Percentiles rank a stretch among this genome's conserved stretches.
phyloP scores from a whole-genome alignment of 2,797 vertebrate species.

The Enteromius fasciolatus region DNA sequence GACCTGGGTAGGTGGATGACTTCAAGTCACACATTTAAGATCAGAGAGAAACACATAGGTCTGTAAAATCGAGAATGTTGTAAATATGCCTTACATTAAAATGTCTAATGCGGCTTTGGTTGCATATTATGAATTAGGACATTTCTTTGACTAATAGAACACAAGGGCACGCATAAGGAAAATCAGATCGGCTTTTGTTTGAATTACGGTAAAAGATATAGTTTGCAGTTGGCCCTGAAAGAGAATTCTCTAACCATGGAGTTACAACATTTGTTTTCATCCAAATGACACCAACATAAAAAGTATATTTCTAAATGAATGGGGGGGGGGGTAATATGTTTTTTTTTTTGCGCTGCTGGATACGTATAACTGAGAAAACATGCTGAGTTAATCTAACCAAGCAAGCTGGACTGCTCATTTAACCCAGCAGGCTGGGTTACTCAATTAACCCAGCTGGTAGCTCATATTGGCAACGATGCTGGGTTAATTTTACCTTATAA shows the following conservation, averaged over 20 bases:
- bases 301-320: neutral
- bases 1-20: constrained; percentile 31
- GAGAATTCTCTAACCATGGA: neutral
- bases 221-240: neutral
- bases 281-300: neutral
- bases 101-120: neutral
- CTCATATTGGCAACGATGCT: neutral
- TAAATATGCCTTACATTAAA: constrained; percentile 19
- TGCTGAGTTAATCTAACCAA: neutral
- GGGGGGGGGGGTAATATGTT: too few relatives aligned
- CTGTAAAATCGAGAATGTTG: constrained; percentile 19
- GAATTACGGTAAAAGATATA: neutral
- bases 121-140: neutral
- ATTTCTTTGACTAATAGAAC: neutral
- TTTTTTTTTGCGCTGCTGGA: neutral
- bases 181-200: neutral
- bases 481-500: neutral
- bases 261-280: neutral
- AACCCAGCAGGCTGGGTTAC: constrained; percentile 1
- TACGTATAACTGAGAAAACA: neutral
- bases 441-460: neutral
- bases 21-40: constrained; percentile 26
- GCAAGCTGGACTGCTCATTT: neutral
- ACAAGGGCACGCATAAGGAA: neutral
- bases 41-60: constrained; percentile 14